A percentile compares a stretch with the other conserved stretches of the same genome.
phyloP scores from a whole-genome alignment of 2,888 invertebrate species.

The Agrotis puta region DNA sequence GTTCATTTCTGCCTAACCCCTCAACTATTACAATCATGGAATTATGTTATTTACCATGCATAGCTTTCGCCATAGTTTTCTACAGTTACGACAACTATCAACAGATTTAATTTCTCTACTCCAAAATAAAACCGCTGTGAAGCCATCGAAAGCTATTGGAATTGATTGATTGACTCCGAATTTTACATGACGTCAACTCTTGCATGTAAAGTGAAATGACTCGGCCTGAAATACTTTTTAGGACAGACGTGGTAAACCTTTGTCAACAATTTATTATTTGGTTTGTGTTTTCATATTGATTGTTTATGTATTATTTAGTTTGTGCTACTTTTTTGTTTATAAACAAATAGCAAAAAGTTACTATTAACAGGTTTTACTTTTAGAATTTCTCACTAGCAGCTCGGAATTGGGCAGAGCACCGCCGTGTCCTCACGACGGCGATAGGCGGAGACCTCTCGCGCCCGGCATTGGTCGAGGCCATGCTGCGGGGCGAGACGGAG shows the following conservation, averaged over 20 bases:
- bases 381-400: no score
- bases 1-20: background rate
- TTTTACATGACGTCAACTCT: conserved; percentile 9
- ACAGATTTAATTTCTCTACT: background rate
- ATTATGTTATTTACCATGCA: background rate
- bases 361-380: no score
- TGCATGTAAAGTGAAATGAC: conserved; percentile 13
- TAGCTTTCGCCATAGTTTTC: background rate
- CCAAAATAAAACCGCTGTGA: conserved; percentile 14
- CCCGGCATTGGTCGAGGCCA: no score
- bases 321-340: no score
- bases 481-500: no score
- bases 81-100: background rate
- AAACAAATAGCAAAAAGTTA: no score
- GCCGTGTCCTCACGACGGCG: no score
- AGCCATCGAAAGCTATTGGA: conserved; percentile 28
- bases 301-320: no score
- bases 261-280: background rate
- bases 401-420: no score
- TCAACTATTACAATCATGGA: background rate
- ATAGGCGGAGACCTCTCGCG: no score
- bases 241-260: background rate
- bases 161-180: conserved; percentile 42
- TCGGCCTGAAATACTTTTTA: background rate
- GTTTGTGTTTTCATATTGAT: no score